Conservation (phyloP, 2,113 vertebrate genomes). For the Chauna torquata region DNA sequence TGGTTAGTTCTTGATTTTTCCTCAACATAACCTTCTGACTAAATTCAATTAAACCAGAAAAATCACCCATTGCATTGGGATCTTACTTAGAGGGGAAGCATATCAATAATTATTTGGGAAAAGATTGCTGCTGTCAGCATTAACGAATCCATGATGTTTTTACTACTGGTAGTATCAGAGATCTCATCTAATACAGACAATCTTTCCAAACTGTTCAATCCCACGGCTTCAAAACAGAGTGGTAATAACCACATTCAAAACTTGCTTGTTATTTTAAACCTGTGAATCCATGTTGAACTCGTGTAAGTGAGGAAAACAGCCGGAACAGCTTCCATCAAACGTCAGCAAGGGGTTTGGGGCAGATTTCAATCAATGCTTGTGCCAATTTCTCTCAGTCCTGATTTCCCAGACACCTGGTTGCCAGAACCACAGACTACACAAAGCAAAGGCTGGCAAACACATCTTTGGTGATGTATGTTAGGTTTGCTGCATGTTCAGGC, state of each 20-base stretch:
- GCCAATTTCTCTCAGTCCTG: background rate
- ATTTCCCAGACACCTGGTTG: background rate
- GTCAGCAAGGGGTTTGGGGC: accelerated
- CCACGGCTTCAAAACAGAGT: background rate
- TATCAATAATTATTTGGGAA: background rate
- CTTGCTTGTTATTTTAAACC: background rate
- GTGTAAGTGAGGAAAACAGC: background rate
- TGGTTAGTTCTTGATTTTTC: background rate
- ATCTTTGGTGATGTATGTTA: background rate
- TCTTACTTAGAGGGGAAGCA: background rate
- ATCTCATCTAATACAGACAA: background rate
- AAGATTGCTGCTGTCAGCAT: background rate
- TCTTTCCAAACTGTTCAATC: background rate
- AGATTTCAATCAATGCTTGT: background rate
- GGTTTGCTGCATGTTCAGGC: background rate
- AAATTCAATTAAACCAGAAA: background rate
- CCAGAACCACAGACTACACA: background rate
- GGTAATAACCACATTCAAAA: background rate
- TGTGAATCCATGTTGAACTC: background rate
- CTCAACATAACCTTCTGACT: background rate
- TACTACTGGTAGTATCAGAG: background rate
- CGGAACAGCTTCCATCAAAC: background rate
- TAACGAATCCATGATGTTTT: background rate
- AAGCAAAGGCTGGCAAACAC: background rate
- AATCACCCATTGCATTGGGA: background rate